Percentiles rank a stretch among this genome's conserved stretches.
phyloP scores from a whole-genome alignment of 2,888 invertebrate genomes.

The Agrilus cyanescens region DNA sequence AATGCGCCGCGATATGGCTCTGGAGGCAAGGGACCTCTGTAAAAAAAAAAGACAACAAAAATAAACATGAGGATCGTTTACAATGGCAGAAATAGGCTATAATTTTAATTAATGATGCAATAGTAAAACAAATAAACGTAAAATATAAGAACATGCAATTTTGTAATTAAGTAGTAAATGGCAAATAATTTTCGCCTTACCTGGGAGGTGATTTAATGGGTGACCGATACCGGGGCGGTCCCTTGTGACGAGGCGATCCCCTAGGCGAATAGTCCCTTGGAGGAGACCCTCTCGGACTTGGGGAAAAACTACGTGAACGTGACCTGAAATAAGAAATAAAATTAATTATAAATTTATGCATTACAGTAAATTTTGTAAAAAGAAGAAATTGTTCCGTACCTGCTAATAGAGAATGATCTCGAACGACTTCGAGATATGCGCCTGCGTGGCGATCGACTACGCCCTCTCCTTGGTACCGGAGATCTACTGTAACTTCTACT shows the following conservation, averaged over 20 bases:
- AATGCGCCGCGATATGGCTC: conserved; percentile 20
- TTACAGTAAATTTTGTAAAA: neutral
- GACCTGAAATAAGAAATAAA: conserved; percentile 38
- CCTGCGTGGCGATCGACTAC: conserved; percentile 32
- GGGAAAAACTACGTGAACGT: conserved; percentile 50
- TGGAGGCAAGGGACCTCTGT: conserved; percentile 7
- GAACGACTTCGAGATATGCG: conserved; percentile 27
- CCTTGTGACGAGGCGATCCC: conserved; percentile 24
- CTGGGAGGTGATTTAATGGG: conserved; percentile 37
- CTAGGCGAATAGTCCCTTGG: conserved; percentile 31
- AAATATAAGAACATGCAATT: too few relatives aligned
- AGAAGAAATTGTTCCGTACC: conserved; percentile 28
- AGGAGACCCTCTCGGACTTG: conserved; percentile 40
- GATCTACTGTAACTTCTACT: conserved; percentile 35
- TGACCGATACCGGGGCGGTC: conserved; percentile 39
- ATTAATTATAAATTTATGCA: too few relatives aligned
- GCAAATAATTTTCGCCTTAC: conserved; percentile 20
- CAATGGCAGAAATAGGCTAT: too few relatives aligned
- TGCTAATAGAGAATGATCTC: conserved; percentile 42
- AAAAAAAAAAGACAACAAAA: conserved; percentile 7
- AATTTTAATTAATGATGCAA: too few relatives aligned
- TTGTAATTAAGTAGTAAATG: too few relatives aligned
- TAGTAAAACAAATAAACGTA: too few relatives aligned
- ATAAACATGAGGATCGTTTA: neutral
- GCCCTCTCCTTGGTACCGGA: conserved; percentile 35